A percentile compares a stretch with the other conserved stretches of the same genome.
These are phyloP conservation scores for Hemiprocne comata DNA, from an alignment of 2,113 vertebrate species.

Conservation along the genomic window DNA sequence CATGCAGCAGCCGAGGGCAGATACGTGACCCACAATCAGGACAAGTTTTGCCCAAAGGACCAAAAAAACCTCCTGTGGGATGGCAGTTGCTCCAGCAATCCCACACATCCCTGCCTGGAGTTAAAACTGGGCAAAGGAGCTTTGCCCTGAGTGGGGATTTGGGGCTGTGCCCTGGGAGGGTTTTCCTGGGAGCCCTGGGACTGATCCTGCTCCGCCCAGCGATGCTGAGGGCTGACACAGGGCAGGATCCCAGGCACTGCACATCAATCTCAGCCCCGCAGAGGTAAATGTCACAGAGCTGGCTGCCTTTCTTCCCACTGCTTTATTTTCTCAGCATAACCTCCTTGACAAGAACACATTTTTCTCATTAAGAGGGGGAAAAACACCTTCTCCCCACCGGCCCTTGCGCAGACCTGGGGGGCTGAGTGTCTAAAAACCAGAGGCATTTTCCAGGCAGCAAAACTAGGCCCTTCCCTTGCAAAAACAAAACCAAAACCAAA, in stretches of 20 bases:
- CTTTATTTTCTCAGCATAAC: background rate
- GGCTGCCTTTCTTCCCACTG: background rate
- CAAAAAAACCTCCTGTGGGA: background rate
- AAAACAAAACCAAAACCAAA: background rate
- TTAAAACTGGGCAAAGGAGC: background rate
- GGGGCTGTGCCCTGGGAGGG: background rate
- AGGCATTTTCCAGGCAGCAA: conserved; percentile 3
- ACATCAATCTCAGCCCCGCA: background rate
- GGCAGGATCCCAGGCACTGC: background rate
- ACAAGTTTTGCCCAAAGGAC: background rate
- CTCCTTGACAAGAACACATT: background rate
- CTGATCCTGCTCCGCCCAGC: background rate
- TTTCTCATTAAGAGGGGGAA: background rate
- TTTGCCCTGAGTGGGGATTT: background rate
- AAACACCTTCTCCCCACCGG: background rate
- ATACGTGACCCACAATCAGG: background rate
- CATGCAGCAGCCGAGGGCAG: background rate
- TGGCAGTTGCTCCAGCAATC: background rate
- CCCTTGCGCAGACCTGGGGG: background rate
- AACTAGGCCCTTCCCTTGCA: background rate
- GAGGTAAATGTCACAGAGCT: background rate
- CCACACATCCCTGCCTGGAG: background rate
- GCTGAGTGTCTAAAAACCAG: background rate
- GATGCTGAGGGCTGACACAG: background rate
- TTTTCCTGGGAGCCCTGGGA: background rate